Base-by-base conservation (phyloP, 2,888 invertebrate species). In the Pristionchus entomophagus region DNA sequence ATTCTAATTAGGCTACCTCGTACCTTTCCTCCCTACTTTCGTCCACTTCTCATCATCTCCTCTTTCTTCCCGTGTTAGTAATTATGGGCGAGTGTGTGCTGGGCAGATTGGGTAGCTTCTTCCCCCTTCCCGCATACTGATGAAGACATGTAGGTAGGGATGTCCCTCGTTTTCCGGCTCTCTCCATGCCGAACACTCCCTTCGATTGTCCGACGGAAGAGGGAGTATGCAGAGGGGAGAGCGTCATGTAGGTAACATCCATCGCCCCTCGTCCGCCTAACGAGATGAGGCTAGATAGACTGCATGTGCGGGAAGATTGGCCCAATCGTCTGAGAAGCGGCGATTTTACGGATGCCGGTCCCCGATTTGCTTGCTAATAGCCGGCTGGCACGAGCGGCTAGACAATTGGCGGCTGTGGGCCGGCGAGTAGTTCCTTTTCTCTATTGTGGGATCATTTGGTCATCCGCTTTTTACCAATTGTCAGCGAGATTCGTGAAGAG, bases 1-100 rank as follows among this genome's bases (percentile, higher is more conserved):
- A 5, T 35, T 17, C 35, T 65, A 35, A 65, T 65, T 35, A 59
- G 26, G 22, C 59, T 26, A 26, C 59, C 59, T 59, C 26, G 59
- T 59, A 62, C 26, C 32, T 26, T 62, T 22, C 35, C 32, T 65
- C 22, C 32, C 65, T 14, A 19, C 35, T 65, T 12, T 5, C 35
- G 29, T 26, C 62, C 35, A 65, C 32, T 65, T 35, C 65, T 65
- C 65, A 65, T 65, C 65, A 35, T 65, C 35, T 65, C 65, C 65
- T 65, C 19, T 4, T 19, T 1, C 19, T 35, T 29, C 65, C 35
- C 19, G 65, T 65, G 45, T 14, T 14, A 14, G 45, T 45, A 45
- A 45, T 45, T 45, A 45, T 6, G 45, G 6, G 45, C 45, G 8
- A 14, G 45, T 14, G 6, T 45, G 45, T 45, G 45, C 14, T n/a